These are phyloP conservation scores for Sinentomon sp. DNA, from an alignment of 2,888 invertebrate genomes.

Conservation along the genomic window DNA sequence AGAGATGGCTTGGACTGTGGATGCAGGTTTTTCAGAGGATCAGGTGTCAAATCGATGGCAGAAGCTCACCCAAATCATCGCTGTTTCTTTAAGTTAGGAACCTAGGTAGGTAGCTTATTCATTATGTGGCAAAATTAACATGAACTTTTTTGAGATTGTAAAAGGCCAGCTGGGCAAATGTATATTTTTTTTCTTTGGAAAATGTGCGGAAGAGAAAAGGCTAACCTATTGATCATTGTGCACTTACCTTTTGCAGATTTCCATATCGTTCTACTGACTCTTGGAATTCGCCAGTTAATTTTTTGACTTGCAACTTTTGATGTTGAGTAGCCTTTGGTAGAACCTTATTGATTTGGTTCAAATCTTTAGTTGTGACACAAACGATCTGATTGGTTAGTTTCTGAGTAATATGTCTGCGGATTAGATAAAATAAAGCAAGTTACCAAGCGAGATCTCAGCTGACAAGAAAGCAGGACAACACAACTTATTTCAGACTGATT, in stretches of 20 bases:
- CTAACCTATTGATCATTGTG: slow-evolving; percentile 15
- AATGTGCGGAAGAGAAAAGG: too few species aligned
- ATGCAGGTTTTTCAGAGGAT: too few species aligned
- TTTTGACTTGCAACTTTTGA: slow-evolving; percentile 54
- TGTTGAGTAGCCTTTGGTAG: slow-evolving; percentile 44
- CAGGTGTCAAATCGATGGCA: too few species aligned
- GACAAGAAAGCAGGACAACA: too few species aligned
- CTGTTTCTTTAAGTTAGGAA: too few species aligned
- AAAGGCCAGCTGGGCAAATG: background rate
- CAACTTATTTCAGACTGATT: too few species aligned
- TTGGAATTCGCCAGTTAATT: slow-evolving; percentile 52
- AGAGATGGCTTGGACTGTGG: too few species aligned
- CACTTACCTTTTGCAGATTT: slow-evolving; percentile 42
- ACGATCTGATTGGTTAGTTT: slow-evolving; percentile 43
- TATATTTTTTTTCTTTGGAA: background rate
- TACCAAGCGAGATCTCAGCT: too few species aligned
- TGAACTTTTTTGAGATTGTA: too few species aligned
- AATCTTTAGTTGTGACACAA: slow-evolving; percentile 38
- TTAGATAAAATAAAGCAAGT: slow-evolving; percentile 6
- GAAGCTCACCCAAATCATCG: too few species aligned
- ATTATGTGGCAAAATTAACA: too few species aligned
- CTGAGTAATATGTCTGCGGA: slow-evolving; percentile 42
- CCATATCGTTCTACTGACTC: slow-evolving; percentile 50
- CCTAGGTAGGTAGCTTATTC: too few species aligned
- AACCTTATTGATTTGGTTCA: slow-evolving; percentile 38